A percentile compares a stretch with the other conserved stretches of the same genome.
Conservation (phyloP, 1,140 invertebrate genomes). For the Melitaea cinxia region DNA sequence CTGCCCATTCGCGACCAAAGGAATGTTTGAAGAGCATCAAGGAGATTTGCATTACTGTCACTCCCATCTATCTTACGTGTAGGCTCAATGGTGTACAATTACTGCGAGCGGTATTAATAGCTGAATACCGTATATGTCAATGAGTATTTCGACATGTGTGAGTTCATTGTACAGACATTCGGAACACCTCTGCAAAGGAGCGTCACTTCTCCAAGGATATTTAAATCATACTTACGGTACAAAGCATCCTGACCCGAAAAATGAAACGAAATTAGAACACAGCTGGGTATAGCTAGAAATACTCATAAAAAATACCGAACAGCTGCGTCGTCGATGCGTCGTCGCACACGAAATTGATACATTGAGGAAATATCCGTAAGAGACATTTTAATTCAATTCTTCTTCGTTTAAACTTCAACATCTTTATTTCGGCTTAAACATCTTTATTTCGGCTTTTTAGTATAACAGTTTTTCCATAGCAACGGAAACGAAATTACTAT, state of each 20-base stretch:
- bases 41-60: conserved; percentile 64
- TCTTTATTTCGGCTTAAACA: neutral
- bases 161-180: conserved; percentile 9
- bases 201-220: neutral
- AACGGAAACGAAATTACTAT: neutral
- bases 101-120: conserved; percentile 53
- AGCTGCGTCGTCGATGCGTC: conserved; percentile 14
- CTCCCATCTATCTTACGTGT: conserved; percentile 53
- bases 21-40: conserved; percentile 53
- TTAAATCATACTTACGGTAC: conserved; percentile 13
- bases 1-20: conserved; percentile 36
- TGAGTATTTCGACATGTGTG: conserved; percentile 26
- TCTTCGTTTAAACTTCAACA: neutral
- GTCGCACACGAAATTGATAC: conserved; percentile 21
- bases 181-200: neutral
- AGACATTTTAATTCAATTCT: neutral
- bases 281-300: conserved; percentile 10
- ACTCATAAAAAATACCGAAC: conserved; percentile 25
- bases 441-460: neutral
- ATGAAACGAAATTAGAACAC: conserved; percentile 31
- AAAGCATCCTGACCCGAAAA: conserved; percentile 11
- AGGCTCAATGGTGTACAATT: conserved; percentile 56
- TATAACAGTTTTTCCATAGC: neutral
- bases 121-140: conserved; percentile 32
- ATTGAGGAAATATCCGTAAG: conserved; percentile 4